Evolutionary conservation across 1,140 invertebrate species (phyloP).

Genomic region (Yoshiicerus persimilis): DNA sequence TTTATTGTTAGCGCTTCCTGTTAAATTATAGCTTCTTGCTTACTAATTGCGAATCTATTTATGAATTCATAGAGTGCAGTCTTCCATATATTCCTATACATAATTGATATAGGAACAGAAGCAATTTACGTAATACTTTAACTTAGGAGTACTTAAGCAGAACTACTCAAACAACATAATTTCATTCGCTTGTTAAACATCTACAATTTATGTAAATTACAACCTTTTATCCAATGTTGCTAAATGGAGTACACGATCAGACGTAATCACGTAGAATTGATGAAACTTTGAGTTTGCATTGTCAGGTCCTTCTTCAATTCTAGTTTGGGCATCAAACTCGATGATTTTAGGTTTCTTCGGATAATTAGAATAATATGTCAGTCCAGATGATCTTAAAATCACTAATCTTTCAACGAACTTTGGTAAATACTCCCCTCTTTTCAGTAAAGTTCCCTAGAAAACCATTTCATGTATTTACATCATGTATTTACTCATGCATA

Average conservation of each 20-base stretch:
- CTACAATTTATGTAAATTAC: background rate
- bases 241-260: conserved; percentile 68
- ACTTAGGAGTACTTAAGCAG: no score
- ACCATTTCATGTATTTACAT: no score
- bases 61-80: no score
- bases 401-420: conserved; percentile 78
- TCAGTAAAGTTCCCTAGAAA: conserved; percentile 65
- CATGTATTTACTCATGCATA: no score
- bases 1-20: background rate
- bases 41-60: background rate
- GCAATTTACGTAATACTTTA: no score
- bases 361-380: conserved; percentile 72
- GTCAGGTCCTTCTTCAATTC: conserved; percentile 62
- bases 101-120: no score
- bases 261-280: conserved; percentile 63
- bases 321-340: conserved; percentile 64
- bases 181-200: background rate
- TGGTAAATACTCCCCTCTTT: conserved; percentile 72
- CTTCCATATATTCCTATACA: no score
- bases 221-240: conserved; percentile 48
- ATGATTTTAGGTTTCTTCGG: conserved; percentile 68
- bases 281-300: conserved; percentile 59
- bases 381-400: conserved; percentile 69
- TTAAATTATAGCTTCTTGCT: background rate
- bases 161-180: no score